Evolutionary conservation across 2,888 invertebrate species (phyloP).

Genomic region (Andrena marginata): DNA sequence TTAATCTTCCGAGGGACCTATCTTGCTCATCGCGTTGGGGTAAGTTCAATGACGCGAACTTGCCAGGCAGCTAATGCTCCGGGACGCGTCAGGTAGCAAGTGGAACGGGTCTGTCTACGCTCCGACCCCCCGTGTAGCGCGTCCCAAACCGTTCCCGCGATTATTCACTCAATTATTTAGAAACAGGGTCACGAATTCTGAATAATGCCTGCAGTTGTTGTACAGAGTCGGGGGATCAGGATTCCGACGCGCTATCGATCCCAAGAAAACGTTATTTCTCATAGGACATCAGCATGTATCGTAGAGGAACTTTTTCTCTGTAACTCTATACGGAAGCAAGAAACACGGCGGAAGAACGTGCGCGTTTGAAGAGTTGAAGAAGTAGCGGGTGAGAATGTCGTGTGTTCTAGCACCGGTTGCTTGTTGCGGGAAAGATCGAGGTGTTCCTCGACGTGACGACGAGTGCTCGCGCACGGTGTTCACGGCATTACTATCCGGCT

Average conservation of each 20-base stretch:
- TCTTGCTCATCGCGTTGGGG: too few species aligned
- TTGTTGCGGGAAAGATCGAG: neutral
- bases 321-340: too few species aligned
- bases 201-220: neutral
- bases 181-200: conserved; percentile 27
- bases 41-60: neutral
- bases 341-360: neutral
- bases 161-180: conserved; percentile 51
- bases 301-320: too few species aligned
- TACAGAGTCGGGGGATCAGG: neutral
- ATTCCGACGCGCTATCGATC: conserved; percentile 1
- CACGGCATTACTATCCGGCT: conserved; percentile 74
- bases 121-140: conserved; percentile 1
- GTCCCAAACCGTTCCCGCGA: conserved; percentile 7
- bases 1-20: too few species aligned
- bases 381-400: too few species aligned
- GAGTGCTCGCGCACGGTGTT: conserved; percentile 50
- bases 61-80: neutral
- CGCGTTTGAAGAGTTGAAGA: neutral
- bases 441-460: neutral
- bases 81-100: conserved; percentile 17
- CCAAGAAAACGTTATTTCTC: neutral
- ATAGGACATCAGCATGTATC: too few species aligned
- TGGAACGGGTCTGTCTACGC: conserved; percentile 14
- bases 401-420: too few species aligned